These are phyloP conservation scores for Orthosia cruda DNA, from an alignment of 2,888 invertebrate species.

Conservation along the genomic window DNA sequence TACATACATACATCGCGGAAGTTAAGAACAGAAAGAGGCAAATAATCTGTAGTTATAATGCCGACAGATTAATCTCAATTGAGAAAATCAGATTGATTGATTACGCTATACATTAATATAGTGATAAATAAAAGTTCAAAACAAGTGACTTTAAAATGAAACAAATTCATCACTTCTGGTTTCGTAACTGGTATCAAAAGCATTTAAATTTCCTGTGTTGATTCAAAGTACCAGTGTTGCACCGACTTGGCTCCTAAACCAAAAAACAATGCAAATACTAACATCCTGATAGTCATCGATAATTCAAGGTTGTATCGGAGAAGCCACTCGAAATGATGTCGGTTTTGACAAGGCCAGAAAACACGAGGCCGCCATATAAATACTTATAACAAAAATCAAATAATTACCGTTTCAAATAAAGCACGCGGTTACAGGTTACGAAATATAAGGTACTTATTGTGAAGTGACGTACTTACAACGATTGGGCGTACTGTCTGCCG, in stretches of 20 bases:
- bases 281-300: constrained; percentile 88
- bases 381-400: constrained; percentile 73
- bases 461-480: constrained; percentile 36
- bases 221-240: constrained; percentile 16
- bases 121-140: constrained; percentile 15
- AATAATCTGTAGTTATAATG: constrained; percentile 24
- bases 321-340: constrained; percentile 78
- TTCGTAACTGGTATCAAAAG: constrained; percentile 16
- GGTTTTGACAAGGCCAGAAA: constrained; percentile 85
- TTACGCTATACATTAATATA: constrained; percentile 17
- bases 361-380: constrained; percentile 68
- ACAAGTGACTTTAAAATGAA: neutral
- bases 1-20: constrained; percentile 23
- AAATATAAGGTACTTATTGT: constrained; percentile 62
- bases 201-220: constrained; percentile 31
- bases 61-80: constrained; percentile 26
- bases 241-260: constrained; percentile 25
- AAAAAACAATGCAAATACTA: constrained; percentile 80
- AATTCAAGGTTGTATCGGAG: constrained; percentile 82
- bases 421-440: constrained; percentile 61
- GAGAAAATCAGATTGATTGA: constrained; percentile 45
- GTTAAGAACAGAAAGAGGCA: constrained; percentile 9
- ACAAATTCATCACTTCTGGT: neutral
- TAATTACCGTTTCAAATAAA: constrained; percentile 68
- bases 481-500: constrained; percentile 3